Evolutionary conservation across 2,888 invertebrate species (phyloP), one percentile per base, ranked within the genome.

Genomic region (Meteorus colon): DNA sequence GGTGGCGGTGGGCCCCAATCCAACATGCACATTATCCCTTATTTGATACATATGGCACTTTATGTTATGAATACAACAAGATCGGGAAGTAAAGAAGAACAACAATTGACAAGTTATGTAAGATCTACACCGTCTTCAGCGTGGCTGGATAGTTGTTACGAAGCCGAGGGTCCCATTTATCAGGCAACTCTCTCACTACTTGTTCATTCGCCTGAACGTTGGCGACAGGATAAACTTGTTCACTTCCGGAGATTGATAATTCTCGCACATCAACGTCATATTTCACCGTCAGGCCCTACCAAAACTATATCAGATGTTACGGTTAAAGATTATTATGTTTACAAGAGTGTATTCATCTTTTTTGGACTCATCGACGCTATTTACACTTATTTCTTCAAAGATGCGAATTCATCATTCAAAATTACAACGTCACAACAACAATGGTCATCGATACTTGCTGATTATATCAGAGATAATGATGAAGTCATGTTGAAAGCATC

Each of bases 1-100:
- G 98, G 98, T 24, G 99, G 97, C 81, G 97, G 97, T 84, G 98
- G 98, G 1, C 96, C 98, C 16, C 97, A 98, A 86, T 98, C 98
- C 81, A 98, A 98, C 91, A 95, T 98, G 95, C 97, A 98, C 91
- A 94, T 99, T 85, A 94, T 98, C 79, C 98, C 98, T 10, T 98
- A 98, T 88, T 92, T 98, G 74, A 91, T 96, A 79, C 98, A 98
- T 89, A 97, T 97, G 93, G 96, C 97, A 27, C 94, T 98, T 24
- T 98, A 98, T 89, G 95, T 97, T 80, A 93, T 97, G 84, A 96
- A 98, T 88, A 97, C 97, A 92, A 94, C 94, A 0, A 93, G 96
- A 63, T 94, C 95, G 55, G 93, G 93, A 3, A 91, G 92, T 0
- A 93, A 96, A 77, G 98, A 98, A 89, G 95, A 95, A 86, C 93